Percentiles rank a stretch among this genome's conserved stretches.
Evolutionary conservation across 2,888 invertebrate genomes (phyloP).

Genomic region (Crematogaster levior): DNA sequence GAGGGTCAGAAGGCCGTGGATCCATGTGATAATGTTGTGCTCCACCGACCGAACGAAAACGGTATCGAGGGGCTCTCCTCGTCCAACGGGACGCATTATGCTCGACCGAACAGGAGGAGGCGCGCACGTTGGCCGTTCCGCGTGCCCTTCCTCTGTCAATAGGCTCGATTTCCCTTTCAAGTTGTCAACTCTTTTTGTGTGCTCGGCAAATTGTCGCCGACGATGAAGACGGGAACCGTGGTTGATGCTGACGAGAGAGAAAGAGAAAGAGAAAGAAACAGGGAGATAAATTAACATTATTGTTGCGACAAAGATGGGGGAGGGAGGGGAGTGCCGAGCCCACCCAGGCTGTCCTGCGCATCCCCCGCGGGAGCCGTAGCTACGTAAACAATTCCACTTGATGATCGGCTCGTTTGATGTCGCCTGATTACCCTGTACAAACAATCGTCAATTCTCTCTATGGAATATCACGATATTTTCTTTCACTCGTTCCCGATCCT

Average conservation of each 20-base stretch:
- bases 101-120: slow-evolving; percentile 61
- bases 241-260: slow-evolving; percentile 6
- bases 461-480: slow-evolving; percentile 69
- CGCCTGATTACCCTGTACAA: slow-evolving; percentile 85
- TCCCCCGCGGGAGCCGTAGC: slow-evolving; percentile 76
- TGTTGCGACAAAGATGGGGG: slow-evolving; percentile 84
- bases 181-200: slow-evolving; percentile 86
- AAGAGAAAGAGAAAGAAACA: slow-evolving; percentile 59
- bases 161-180: slow-evolving; percentile 86
- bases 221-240: slow-evolving; percentile 64
- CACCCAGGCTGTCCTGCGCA: slow-evolving; percentile 71
- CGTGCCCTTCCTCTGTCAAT: slow-evolving; percentile 83
- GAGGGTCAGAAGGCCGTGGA: slow-evolving; percentile 64
- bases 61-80: slow-evolving; percentile 58
- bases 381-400: slow-evolving; percentile 85
- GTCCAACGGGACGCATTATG: slow-evolving; percentile 71
- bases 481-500: slow-evolving; percentile 18
- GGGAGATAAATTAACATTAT: slow-evolving; percentile 85
- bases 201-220: slow-evolving; percentile 84
- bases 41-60: slow-evolving; percentile 72
- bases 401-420: slow-evolving; percentile 86
- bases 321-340: slow-evolving; percentile 78
- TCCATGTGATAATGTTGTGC: slow-evolving; percentile 74
- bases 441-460: slow-evolving; percentile 83
- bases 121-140: slow-evolving; percentile 63